Base-by-base conservation (phyloP, 2,113 vertebrate species). In the Elephantulus edwardii region DNA sequence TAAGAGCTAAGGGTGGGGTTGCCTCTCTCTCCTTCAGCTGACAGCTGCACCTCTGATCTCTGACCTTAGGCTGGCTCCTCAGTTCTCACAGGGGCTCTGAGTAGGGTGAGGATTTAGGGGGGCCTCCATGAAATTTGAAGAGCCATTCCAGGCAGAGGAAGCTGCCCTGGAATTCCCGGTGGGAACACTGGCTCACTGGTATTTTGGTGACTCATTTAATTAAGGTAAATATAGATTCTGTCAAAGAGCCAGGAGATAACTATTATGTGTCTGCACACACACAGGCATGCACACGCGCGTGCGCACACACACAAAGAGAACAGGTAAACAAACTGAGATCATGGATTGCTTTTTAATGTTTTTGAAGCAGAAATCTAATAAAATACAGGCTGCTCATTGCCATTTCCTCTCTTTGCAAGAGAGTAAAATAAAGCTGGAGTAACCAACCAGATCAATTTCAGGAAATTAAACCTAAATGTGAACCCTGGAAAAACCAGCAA, bases 391-490 rank as follows among this genome's bases (percentile, higher is more conserved):
- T 33, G 44, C 38, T 4, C 10, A 56, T 7, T 74, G 79, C 83
- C 56, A 71, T 84, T 95, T 79, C 90, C 48, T 64, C 11, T 92
- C 56, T 66, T 71, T 72, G 35, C 44, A 75, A 85, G 82, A 90
- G 38, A 91, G 42, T 90, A 80, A 95, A 91, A 1, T 38, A 91
- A 81, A 82, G 89, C 22, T 80, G 75, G 46, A 60, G 30, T 77
- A 66, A 93, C 26, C 74, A 86, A 60, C 33, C 52, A 92, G 72
- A 79, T 54, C 77, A 40, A 33, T 83, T 80, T 95, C 93, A 94
- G 89, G 94, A 97, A 96, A 92, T 40, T 75, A 95, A 90, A 94
- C 8, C 78, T 84, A 92, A 94, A 94, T 8, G 88, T 3, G 94
- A 95, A 94, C 93, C 70, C 83, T 92, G 90, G 88, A 85, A 91